phyloP scores from a whole-genome alignment of 2,797 vertebrate species.

The Protosalanx chinensis region DNA sequence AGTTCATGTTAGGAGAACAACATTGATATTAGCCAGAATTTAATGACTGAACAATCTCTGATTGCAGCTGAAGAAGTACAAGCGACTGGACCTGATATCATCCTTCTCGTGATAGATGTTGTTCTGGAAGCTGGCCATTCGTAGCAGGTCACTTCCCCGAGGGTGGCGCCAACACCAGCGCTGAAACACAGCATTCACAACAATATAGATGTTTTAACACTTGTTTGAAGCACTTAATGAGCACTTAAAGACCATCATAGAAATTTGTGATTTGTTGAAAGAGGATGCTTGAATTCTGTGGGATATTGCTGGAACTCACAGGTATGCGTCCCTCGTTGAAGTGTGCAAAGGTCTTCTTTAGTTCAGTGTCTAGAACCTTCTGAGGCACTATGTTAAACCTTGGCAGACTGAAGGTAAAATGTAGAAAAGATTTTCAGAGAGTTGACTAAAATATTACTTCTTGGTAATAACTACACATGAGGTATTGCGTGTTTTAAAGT shows the following conservation, averaged over 20 bases:
- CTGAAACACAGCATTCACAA: constrained; percentile 60
- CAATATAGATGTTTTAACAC: not conserved
- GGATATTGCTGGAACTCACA: constrained; percentile 63
- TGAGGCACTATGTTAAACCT: constrained; percentile 84
- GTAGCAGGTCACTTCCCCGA: constrained; percentile 82
- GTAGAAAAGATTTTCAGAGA: not conserved
- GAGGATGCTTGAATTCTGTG: constrained; percentile 20
- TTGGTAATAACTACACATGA: too few species aligned
- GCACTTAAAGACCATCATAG: not conserved
- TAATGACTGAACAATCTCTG: not conserved
- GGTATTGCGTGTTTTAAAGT: too few species aligned
- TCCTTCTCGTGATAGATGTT: constrained; percentile 91
- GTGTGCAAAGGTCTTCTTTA: constrained; percentile 86
- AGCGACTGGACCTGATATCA: constrained; percentile 77
- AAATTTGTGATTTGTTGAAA: constrained; percentile 17
- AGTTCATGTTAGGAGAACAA: too few species aligned
- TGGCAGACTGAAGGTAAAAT: constrained; percentile 71
- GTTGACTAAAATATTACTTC: too few species aligned
- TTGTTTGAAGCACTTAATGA: not conserved
- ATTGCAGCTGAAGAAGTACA: not conserved
- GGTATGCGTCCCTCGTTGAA: constrained; percentile 87
- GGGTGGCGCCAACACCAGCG: constrained; percentile 90
- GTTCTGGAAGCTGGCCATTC: constrained; percentile 83
- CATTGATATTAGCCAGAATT: not conserved
- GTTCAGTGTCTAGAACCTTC: constrained; percentile 84